Base-by-base conservation (phyloP, 2,888 invertebrate genomes). In the Melanchra persicariae region DNA sequence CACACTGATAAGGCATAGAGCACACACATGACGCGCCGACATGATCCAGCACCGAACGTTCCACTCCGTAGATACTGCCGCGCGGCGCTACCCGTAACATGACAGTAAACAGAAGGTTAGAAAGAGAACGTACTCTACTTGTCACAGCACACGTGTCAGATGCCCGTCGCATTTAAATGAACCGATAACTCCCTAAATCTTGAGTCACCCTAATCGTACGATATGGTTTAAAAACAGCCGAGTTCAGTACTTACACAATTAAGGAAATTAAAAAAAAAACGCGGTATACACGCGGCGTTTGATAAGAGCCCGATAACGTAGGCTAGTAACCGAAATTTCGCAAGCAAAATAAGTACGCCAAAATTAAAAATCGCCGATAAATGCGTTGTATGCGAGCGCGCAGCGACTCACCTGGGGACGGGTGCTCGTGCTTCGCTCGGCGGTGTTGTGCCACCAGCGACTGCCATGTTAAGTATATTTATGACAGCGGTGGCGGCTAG, bases 341-440 rank as follows among this genome's bases (percentile, higher is more conserved):
- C 91, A 85, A 91, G 92, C 91, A 83, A 81, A 82, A 71, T 74
- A 61, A 19, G 1, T n/a, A 79, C 72, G 70, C 71, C 55, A 77
- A 78, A 77, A 70, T 60, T 52, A 77, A 51, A 85, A 77, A 85
- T 82, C 76, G 75, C 79, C 68, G 81, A 61, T 73, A 57, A 70
- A 70, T 47, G 62, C 52, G 68, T 5, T 40, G 47, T 58, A 24
- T 79, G 54, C 57, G 76, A 75, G 66, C 91, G 93, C 94, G 81
- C 85, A 92, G 93, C 93, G 83, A 93, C 95, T 94, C 79, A 95
- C 95, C 94, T 92, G 88, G 19, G 68, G 65, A 74, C 70, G 79
- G 84, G 79, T 73, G 55, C 85, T 85, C 79, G 79, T 73, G 64
- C 81, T 81, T 87, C 87, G 83, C 88, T 79, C 86, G 86, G 72